Evolutionary conservation across 2,888 invertebrate species (phyloP), one percentile per base, ranked within the genome.

Genomic region (Tipula vernalis): DNA sequence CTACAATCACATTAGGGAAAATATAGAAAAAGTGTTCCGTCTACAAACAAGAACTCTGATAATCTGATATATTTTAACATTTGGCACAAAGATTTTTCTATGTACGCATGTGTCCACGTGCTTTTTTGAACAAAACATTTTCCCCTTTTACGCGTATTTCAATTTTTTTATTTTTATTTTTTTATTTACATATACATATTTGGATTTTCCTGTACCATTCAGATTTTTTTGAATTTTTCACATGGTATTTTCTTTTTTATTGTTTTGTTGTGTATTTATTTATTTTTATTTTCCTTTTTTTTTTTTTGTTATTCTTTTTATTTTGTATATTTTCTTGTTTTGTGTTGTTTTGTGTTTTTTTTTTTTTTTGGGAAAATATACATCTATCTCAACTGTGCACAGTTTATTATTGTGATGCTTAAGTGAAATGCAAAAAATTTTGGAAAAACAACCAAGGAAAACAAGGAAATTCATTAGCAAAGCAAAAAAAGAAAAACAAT

Each of bases 51-150:
- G 28, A 3, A 71, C 28, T 28, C 28, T 28, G 28, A 71, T 18
- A 71, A 10, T 71, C 28, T 71, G 28, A 71, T 71, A 28, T 0
- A 71, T 71, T 18, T 51, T 51, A 5, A 5, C 3, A 5, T n/a
- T 51, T n/a, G 51, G 51, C 6, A 51, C 8, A 51, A 2, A 51
- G 28, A 28, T 71, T 28, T 71, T 71, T 3, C 28, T 28, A 28
- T 71, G 71, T 71, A 71, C 71, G 71, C 71, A 71, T 71, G 71
- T 71, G 71, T 71, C 71, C 71, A 71, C 71, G 71, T 71, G 71
- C 71, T 71, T 71, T 71, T 28, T 28, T n/a, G 10, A 28, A 71
- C 51, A 71, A 71, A 71, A 71, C 71, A 71, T 71, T 71, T 51
- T 71, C 71, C 71, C 71, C 71, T 71, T 71, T 71, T 28, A 71